These are phyloP conservation scores for Andricus grossulariae DNA, from an alignment of 1,140 invertebrate genomes.

Conservation along the genomic window DNA sequence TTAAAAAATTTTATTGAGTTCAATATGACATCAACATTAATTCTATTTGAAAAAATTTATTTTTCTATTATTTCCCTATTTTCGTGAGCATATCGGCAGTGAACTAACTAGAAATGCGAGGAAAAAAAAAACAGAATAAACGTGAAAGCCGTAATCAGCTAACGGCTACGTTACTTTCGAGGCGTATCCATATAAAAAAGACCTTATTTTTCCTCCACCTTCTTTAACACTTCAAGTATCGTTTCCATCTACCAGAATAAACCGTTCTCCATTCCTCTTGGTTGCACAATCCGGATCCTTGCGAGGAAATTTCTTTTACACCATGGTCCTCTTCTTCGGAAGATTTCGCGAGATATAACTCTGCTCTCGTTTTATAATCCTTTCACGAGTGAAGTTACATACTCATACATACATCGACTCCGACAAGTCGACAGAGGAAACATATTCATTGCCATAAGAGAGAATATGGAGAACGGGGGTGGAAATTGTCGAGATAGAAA, in stretches of 20 bases:
- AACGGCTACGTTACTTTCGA: too few relatives aligned
- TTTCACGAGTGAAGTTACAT: neutral
- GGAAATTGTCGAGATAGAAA: constrained; percentile 1
- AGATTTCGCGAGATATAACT: neutral
- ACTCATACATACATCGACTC: neutral
- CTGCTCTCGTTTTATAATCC: neutral
- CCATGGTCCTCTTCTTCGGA: neutral
- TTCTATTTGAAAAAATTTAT: too few relatives aligned
- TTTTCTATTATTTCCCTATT: too few relatives aligned
- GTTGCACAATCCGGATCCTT: neutral
- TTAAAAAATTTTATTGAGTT: too few relatives aligned
- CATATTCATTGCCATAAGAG: constrained; percentile 22
- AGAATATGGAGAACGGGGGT: constrained; percentile 9
- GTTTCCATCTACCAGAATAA: neutral
- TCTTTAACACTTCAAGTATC: neutral
- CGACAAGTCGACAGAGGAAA: constrained; percentile 4
- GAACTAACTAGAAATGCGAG: too few relatives aligned
- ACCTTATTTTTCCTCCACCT: neutral
- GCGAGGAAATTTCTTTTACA: constrained; percentile 1
- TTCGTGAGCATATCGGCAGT: too few relatives aligned
- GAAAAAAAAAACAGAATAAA: too few relatives aligned
- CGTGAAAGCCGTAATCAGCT: too few relatives aligned
- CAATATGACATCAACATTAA: too few relatives aligned
- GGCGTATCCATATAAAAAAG: too few relatives aligned
- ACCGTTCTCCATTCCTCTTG: neutral